Base-by-base conservation (phyloP, 2,888 invertebrate genomes). In the Liopterus haemorrhoidalis region DNA sequence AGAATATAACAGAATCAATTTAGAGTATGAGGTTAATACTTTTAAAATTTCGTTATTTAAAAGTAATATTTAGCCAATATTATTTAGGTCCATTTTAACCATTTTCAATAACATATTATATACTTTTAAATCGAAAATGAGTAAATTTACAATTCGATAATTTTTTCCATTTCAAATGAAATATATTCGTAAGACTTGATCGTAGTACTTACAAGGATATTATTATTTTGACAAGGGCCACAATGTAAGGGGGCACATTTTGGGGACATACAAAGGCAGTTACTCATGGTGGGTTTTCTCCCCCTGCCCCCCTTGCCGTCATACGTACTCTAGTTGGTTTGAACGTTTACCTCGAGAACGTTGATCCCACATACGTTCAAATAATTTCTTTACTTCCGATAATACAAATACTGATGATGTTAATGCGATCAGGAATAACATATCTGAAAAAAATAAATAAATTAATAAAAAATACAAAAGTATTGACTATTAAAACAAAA, bases 321-420 rank as follows among this genome's bases (percentile, higher is more conserved):
- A 85, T 83, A 85, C 85, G 63, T 83, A 85, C 67, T 85, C 82
- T 70, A 83, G 62, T 37, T 74, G 68, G 24, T 68, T 62, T 50
- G 65, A 56, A 55, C 64, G 66, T 27, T 65, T 64, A 47, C 58
- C 49, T 39, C 54, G 62, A 48, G 64, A 62, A 48, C 73, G 72
- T 64, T 78, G 78, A 65, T 84, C 82, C 60, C 86, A 64, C 5
- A 79, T 73, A 6, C 88, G 76, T 67, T 92, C 91, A 53, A 87
- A 69, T 53, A 86, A 74, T 65, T 97, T 97, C 70, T 93, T 92
- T 20, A 90, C 67, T 71, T 97, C 97, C 49, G 93, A 89, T 46
- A 94, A 85, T 45, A 93, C 73, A 71, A 95, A 94, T 39, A 99
- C 97, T 54, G 91, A 89, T n/a, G 97, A 99, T 15, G 97, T 93